phyloP scores from a whole-genome alignment of 1,140 invertebrate species.

The Lysiphlebus fabarum region DNA sequence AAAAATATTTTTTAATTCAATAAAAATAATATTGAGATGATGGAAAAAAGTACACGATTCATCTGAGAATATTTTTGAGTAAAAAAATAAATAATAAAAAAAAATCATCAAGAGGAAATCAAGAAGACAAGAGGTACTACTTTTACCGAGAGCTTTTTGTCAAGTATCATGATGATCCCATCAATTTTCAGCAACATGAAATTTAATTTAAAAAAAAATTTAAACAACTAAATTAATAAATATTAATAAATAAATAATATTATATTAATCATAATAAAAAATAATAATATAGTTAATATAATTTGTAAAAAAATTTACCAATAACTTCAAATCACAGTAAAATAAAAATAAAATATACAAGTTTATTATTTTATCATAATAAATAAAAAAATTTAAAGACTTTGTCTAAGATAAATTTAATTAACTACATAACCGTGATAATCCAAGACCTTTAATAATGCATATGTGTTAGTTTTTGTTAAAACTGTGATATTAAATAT shows the following conservation, averaged over 20 bases:
- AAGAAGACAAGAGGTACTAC: constrained; percentile 78
- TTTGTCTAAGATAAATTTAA: not conserved
- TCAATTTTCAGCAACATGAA: constrained; percentile 69
- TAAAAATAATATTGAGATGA: constrained; percentile 70
- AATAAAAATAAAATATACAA: not conserved
- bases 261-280: too few species aligned
- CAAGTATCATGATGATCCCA: constrained; percentile 70
- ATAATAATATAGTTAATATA: too few species aligned
- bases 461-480: not conserved
- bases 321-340: not conserved
- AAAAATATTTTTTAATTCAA: constrained; percentile 27
- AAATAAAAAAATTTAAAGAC: constrained; percentile 4
- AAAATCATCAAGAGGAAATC: constrained; percentile 73
- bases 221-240: too few species aligned
- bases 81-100: constrained; percentile 63
- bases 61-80: constrained; percentile 67
- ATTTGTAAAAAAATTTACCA: not conserved
- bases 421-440: not conserved
- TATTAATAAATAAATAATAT: too few species aligned
- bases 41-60: constrained; percentile 69
- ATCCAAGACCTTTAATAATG: too few species aligned
- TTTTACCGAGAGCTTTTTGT: constrained; percentile 70
- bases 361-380: too few species aligned
- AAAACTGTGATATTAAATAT: constrained; percentile 11
- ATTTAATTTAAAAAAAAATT: constrained; percentile 37